Evolutionary conservation across 1,140 invertebrate genomes (phyloP).

Genomic region (Neuroterus valhalla): DNA sequence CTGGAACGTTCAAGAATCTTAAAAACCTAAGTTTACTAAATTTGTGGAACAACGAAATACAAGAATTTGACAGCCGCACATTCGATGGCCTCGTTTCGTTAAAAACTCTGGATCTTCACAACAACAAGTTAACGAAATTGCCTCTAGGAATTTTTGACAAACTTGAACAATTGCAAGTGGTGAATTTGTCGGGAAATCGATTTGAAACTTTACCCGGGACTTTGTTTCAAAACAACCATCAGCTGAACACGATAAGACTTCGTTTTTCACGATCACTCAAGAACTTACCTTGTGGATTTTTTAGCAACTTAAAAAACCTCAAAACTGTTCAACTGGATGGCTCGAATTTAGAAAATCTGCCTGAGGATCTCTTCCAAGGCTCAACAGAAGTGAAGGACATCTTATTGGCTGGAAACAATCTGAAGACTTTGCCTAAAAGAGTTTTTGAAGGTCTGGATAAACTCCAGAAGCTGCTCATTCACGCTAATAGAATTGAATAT

Average conservation of each 20-base stretch:
- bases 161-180: constrained; percentile 3
- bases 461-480: constrained; percentile 76
- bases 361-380: constrained; percentile 77
- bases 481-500: constrained; percentile 75
- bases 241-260: constrained; percentile 31
- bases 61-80: neutral
- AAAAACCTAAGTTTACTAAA: constrained; percentile 53
- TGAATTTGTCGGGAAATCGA: constrained; percentile 35
- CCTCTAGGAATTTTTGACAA: constrained; percentile 34
- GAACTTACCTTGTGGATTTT: constrained; percentile 76
- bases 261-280: constrained; percentile 62
- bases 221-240: constrained; percentile 44
- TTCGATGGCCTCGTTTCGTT: constrained; percentile 38
- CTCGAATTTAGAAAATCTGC: constrained; percentile 59
- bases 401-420: constrained; percentile 76
- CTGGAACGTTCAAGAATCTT: constrained; percentile 47
- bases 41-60: constrained; percentile 35
- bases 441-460: constrained; percentile 78
- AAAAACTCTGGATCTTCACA: constrained; percentile 27
- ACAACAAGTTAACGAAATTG: constrained; percentile 39
- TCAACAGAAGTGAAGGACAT: constrained; percentile 76
- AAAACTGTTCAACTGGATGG: constrained; percentile 34
- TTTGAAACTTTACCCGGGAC: constrained; percentile 33
- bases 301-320: constrained; percentile 77
- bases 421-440: constrained; percentile 74